Evolutionary conservation across 2,113 vertebrate species (phyloP).

Genomic region (Emberiza fucata): DNA sequence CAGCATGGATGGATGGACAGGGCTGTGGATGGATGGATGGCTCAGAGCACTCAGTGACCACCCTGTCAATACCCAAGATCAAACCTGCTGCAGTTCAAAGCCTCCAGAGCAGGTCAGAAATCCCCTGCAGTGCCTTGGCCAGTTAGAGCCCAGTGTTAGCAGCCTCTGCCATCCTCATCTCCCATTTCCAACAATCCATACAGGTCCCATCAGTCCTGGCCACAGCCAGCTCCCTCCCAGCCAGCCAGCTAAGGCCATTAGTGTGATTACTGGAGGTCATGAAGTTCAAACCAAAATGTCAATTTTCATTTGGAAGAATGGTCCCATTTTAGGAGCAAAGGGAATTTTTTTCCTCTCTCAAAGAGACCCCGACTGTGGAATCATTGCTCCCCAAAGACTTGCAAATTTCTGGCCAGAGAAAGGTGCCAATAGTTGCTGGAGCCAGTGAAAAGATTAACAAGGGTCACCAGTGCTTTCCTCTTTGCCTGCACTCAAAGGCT

Average conservation of each 20-base stretch:
- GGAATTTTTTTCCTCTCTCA: background rate
- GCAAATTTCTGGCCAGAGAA: constrained; percentile 45
- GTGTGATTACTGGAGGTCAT: constrained; percentile 67
- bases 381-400: constrained; percentile 60
- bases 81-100: background rate
- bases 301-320: constrained; percentile 72
- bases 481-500: constrained; percentile 33
- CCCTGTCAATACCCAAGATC: background rate
- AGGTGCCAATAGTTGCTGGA: constrained; percentile 70
- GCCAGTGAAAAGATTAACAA: constrained; percentile 72
- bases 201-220: constrained; percentile 45
- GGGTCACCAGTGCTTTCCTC: constrained; percentile 60
- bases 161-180: background rate
- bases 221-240: constrained; percentile 10
- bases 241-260: constrained; percentile 60
- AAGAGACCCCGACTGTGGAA: constrained; percentile 48
- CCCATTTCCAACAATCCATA: constrained; percentile 35
- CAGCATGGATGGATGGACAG: background rate
- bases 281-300: constrained; percentile 71
- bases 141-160: background rate
- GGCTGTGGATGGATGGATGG: background rate
- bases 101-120: background rate
- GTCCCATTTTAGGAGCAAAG: constrained; percentile 41
- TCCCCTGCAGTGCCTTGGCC: background rate
- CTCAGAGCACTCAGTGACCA: background rate